Conservation (phyloP, 2,113 vertebrate genomes). For the Pleuronectes platessa region DNA sequence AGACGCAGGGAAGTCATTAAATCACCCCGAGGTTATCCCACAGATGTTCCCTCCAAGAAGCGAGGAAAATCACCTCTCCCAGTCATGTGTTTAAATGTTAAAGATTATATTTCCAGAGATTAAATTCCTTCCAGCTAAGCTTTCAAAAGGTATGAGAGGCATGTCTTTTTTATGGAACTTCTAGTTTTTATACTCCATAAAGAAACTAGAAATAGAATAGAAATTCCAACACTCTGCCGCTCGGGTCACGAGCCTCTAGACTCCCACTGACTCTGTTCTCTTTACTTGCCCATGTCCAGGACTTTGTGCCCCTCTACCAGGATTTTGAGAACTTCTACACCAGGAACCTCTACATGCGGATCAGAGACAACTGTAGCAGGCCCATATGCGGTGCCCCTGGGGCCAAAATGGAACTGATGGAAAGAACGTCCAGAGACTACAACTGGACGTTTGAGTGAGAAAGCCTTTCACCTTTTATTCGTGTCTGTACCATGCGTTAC, state of each 20-base stretch:
- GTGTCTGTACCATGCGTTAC: neutral
- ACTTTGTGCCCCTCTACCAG: conserved; percentile 95
- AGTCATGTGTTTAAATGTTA: conserved; percentile 1
- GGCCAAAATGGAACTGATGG: conserved; percentile 90
- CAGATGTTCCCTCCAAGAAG: conserved; percentile 40
- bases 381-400: conserved; percentile 93
- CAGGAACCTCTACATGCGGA: conserved; percentile 94
- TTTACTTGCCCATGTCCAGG: conserved; percentile 73
- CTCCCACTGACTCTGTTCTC: neutral
- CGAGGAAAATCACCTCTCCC: neutral
- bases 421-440: conserved; percentile 88
- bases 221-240: no score
- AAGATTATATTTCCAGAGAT: neutral
- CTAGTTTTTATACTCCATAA: no score
- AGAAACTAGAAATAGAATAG: no score
- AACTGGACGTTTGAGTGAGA: conserved; percentile 97
- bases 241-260: no score
- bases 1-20: conserved; percentile 34
- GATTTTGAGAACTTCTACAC: conserved; percentile 98
- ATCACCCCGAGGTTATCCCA: conserved; percentile 22
- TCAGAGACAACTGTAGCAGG: conserved; percentile 93
- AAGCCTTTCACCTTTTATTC: conserved; percentile 14
- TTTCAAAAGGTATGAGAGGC: conserved; percentile 1
- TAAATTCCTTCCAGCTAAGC: conserved; percentile 8
- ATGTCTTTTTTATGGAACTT: neutral